phyloP scores from a whole-genome alignment of 2,113 vertebrate genomes.

The Crypturellus undulatus region DNA sequence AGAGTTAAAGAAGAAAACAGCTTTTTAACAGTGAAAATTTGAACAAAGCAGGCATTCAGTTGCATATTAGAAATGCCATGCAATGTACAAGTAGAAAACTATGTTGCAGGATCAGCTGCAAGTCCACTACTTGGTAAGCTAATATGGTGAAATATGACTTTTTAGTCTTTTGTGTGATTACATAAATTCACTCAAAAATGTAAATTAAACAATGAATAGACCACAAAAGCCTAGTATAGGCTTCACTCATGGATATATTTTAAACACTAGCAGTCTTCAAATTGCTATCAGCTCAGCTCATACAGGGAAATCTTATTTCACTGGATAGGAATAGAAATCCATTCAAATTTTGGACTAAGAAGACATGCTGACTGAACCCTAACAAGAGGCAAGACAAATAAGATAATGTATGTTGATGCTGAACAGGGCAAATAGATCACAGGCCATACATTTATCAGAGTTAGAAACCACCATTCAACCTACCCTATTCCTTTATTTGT shows the following conservation, averaged over 20 bases:
- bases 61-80: constrained; percentile 40
- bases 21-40: constrained; percentile 13
- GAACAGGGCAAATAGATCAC: background rate
- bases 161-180: background rate
- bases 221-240: background rate
- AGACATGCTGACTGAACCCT: background rate
- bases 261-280: background rate
- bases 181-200: background rate
- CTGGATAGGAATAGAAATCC: background rate
- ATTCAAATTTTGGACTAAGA: background rate
- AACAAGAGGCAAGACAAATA: background rate
- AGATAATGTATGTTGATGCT: background rate
- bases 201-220: constrained; percentile 23
- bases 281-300: constrained; percentile 3
- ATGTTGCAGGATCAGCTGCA: constrained; percentile 17
- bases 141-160: background rate
- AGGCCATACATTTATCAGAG: background rate
- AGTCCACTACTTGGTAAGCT: background rate
- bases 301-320: background rate
- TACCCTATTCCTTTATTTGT: background rate
- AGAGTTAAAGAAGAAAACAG: constrained; percentile 58
- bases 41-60: constrained; percentile 42
- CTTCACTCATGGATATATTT: background rate
- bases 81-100: constrained; percentile 38
- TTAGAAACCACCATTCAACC: background rate